Percentiles rank a stretch among this genome's conserved stretches.
phyloP scores from a whole-genome alignment of 2,797 vertebrate genomes.

The Nothura maculosa region DNA sequence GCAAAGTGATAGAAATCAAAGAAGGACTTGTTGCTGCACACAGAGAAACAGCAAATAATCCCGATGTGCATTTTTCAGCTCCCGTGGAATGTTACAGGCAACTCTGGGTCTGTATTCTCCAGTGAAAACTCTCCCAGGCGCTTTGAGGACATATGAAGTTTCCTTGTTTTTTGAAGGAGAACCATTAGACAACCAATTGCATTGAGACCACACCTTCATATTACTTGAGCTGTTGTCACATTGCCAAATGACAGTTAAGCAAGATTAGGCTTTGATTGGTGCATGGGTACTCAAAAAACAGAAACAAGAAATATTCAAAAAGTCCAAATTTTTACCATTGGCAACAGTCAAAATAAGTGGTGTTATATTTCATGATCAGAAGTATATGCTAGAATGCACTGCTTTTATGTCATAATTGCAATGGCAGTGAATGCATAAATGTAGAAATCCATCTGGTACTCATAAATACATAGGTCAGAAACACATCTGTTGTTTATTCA shows the following conservation, averaged over 20 bases:
- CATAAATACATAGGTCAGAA: neutral
- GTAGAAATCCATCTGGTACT: neutral
- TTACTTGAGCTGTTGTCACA: neutral
- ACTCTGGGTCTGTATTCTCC: neutral
- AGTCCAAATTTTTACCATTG: neutral
- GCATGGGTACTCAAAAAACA: neutral
- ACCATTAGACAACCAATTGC: neutral
- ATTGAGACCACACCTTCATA: neutral
- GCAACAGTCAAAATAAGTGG: neutral
- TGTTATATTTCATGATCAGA: neutral
- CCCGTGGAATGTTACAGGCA: neutral
- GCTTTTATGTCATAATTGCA: neutral
- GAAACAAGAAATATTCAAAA: neutral
- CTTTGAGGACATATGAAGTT: neutral
- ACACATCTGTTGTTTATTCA: neutral
- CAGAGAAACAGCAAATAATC: constrained; percentile 2
- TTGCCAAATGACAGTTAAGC: neutral
- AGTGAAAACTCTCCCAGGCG: neutral
- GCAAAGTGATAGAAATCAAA: constrained; percentile 49
- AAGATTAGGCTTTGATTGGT: neutral
- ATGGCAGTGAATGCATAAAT: neutral
- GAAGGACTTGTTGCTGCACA: neutral
- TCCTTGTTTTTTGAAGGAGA: neutral
- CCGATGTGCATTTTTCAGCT: neutral
- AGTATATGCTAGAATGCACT: neutral